These are phyloP conservation scores for Phaetusa simplex DNA, from an alignment of 2,113 vertebrate genomes.

Conservation along the genomic window DNA sequence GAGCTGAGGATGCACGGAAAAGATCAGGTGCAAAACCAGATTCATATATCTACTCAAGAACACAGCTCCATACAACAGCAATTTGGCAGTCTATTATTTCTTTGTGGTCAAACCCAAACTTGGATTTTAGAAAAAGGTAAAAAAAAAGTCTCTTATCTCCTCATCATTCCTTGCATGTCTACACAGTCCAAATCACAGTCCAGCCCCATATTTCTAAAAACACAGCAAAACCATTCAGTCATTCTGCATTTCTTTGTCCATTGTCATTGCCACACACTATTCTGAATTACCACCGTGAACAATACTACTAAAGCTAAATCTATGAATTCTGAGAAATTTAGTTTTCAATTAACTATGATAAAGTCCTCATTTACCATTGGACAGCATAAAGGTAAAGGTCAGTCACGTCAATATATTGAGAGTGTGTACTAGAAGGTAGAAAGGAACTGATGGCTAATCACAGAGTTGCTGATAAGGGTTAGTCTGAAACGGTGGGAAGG, in stretches of 20 bases:
- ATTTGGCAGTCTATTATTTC: background rate
- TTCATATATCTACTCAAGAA: background rate
- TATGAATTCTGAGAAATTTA: background rate
- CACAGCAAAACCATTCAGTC: background rate
- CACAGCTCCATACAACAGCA: background rate
- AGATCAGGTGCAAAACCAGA: background rate
- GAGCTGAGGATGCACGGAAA: background rate
- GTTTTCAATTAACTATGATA: background rate
- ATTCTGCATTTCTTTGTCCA: background rate
- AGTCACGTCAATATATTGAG: background rate
- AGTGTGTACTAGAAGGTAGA: background rate
- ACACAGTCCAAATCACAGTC: background rate
- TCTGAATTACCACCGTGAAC: background rate
- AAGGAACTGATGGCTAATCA: background rate
- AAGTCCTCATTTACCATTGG: background rate
- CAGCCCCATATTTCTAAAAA: background rate
- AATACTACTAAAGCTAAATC: background rate
- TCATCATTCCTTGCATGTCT: background rate
- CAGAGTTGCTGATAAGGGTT: background rate
- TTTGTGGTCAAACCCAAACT: background rate
- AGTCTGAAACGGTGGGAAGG: background rate
- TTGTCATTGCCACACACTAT: rapidly evolving
- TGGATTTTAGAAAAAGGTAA: background rate
- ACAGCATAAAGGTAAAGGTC: background rate
- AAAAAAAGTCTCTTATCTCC: background rate